Conservation (phyloP, 1,140 invertebrate genomes). For the Halesus radiatus region DNA sequence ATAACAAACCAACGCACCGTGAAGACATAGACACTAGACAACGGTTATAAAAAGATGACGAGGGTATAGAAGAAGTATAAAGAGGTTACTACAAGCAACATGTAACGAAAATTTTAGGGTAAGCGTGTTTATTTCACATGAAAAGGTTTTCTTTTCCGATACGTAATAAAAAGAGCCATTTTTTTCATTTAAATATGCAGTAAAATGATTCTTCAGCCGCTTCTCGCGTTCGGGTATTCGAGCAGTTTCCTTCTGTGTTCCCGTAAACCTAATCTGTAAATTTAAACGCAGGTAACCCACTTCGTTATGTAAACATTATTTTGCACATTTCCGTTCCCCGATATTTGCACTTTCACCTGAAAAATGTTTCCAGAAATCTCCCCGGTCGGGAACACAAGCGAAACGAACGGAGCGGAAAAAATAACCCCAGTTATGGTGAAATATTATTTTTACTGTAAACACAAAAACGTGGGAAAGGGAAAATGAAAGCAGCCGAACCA, state of each 20-base stretch:
- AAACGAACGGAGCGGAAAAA: slow-evolving; percentile 47
- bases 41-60: too few relatives aligned
- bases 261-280: slow-evolving; percentile 44
- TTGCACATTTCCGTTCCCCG: slow-evolving; percentile 44
- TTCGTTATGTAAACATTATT: slow-evolving; percentile 47
- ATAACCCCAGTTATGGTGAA: slow-evolving; percentile 51
- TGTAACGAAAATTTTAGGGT: too few relatives aligned
- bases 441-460: slow-evolving; percentile 56
- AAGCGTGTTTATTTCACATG: background rate
- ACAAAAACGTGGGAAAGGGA: slow-evolving; percentile 49
- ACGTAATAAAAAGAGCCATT: background rate
- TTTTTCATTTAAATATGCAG: background rate
- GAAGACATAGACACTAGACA: too few relatives aligned
- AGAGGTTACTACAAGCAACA: too few relatives aligned
- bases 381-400: slow-evolving; percentile 39
- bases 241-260: slow-evolving; percentile 10
- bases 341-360: slow-evolving; percentile 55
- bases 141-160: background rate
- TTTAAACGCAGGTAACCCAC: slow-evolving; percentile 48
- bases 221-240: background rate
- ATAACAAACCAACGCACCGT: too few relatives aligned
- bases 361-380: slow-evolving; percentile 52
- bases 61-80: too few relatives aligned
- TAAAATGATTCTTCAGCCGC: background rate
- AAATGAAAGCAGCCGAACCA: slow-evolving; percentile 39